Percentiles rank a stretch among this genome's conserved stretches.
Conservation (phyloP, 2,113 vertebrate species). For the Pelecanus crispus region DNA sequence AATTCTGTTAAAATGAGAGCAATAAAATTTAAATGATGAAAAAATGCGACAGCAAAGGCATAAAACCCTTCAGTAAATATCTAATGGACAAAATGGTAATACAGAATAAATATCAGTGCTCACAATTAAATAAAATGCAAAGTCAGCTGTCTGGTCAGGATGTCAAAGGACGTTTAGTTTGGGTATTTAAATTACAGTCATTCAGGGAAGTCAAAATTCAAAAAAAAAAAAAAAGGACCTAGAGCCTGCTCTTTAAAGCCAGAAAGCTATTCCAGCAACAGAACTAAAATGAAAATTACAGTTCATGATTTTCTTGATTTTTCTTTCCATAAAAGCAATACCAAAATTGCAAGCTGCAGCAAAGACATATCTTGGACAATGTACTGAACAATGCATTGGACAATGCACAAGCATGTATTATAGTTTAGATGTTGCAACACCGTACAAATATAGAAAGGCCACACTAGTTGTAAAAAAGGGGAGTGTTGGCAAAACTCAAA, state of each 20-base stretch:
- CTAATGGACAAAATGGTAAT: not conserved
- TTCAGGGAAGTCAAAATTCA: not conserved
- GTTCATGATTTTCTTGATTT: not conserved
- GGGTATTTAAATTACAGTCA: not conserved
- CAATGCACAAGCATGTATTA: not conserved
- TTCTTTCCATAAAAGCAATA: not conserved
- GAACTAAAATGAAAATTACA: not conserved
- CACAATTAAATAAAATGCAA: not conserved
- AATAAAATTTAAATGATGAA: conserved; percentile 18
- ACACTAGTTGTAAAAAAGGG: not conserved
- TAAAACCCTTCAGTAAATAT: not conserved
- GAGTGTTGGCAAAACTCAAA: not conserved
- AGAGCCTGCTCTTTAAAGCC: not conserved
- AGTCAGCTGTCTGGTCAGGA: not conserved
- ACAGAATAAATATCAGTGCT: not conserved
- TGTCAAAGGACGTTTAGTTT: not conserved
- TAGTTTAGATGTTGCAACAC: not conserved
- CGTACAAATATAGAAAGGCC: not conserved
- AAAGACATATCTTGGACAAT: not conserved
- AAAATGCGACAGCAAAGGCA: not conserved
- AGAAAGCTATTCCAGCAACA: not conserved
- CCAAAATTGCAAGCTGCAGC: not conserved
- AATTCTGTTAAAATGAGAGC: conserved; percentile 23
- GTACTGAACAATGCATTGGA: not conserved
- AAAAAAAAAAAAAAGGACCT: not conserved